A percentile compares a stretch with the other conserved stretches of the same genome.
phyloP scores from a whole-genome alignment of 2,797 vertebrate genomes.

The Lepus townsendii region DNA sequence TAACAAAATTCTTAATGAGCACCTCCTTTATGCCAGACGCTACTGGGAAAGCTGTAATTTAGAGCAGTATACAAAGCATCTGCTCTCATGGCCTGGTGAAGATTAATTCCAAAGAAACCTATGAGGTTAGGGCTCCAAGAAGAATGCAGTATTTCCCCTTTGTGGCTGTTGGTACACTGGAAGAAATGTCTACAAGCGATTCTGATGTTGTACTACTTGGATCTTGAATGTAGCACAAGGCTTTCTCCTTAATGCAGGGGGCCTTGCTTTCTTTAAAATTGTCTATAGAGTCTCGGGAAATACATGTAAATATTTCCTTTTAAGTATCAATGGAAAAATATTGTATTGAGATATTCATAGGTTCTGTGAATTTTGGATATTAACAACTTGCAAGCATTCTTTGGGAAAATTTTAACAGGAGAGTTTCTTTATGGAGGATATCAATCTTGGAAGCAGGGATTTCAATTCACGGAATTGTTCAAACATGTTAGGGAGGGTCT shows the following conservation, averaged over 20 bases:
- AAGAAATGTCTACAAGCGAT: not conserved
- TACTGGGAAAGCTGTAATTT: not conserved
- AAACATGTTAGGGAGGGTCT: not conserved
- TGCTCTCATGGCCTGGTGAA: not conserved
- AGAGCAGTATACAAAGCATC: not conserved
- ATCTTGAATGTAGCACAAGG: not conserved
- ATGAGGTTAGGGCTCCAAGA: not conserved
- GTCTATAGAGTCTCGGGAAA: not conserved
- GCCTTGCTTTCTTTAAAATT: slow-evolving; percentile 5
- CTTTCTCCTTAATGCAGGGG: not conserved
- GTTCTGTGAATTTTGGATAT: not conserved
- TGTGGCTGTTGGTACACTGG: not conserved
- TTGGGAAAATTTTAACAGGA: not conserved
- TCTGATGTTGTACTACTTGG: not conserved
- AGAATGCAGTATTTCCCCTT: not conserved
- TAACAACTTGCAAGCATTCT: not conserved
- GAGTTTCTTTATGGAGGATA: not conserved
- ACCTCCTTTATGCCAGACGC: not conserved
- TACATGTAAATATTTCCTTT: slow-evolving; percentile 28
- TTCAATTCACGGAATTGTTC: slow-evolving; percentile 1
- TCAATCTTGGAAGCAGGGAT: not conserved
- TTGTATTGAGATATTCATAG: slow-evolving; percentile 9
- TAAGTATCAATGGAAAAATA: not conserved
- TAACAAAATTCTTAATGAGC: not conserved
- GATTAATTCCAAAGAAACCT: not conserved